Evolutionary conservation across 2,797 vertebrate genomes (phyloP), one percentile per base, ranked within the genome.

Genomic region (Molothrus ater): DNA sequence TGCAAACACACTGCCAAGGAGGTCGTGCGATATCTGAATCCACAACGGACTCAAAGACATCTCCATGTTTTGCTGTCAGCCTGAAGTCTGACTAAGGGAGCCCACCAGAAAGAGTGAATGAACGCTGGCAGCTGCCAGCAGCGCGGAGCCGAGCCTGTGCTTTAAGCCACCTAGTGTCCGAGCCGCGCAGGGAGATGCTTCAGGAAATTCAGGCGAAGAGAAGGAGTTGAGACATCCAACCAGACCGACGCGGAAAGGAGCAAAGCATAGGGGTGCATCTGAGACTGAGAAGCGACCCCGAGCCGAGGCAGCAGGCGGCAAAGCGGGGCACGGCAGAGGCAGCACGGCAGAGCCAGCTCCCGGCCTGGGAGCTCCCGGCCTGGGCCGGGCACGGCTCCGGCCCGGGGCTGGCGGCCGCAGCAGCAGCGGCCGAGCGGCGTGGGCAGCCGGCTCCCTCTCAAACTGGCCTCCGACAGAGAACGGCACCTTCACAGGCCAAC

Each of bases 91-190:
- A 61, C 10, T 64, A 42, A 32, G 36, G 31, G 85, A 96, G 96
- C 95, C 97, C 97, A 97, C 94, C 95, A 57, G 79, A 73, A 13
- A 59, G 82, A 92, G 72, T 42, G 59, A 86, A 86, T 42, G 84
- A 92, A 42, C 29, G 36, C 82, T 32, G 90, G 88, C 90, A 95
- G 85, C 90, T 64, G 88, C 90, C 68, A 11, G 28, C 63, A 10
- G 43, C 72, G 80, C 80, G 6, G 51, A 75, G 92, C 90, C 48
- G 18, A 60, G 94, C 82, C 91, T 85, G 86, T 60, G 40, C 88
- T 87, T 25, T 51, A 93, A 97, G 98, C 98, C 98, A 97, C 98
- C 98, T 98, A 98, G 98, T 97, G 98, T 97, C 97, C 95, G 59
- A 94, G 93, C 82, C 4, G 95, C 64, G 92, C 76, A 72, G 25